phyloP scores from a whole-genome alignment of 2,797 vertebrate species.

The Gymnoscopelus braueri region DNA sequence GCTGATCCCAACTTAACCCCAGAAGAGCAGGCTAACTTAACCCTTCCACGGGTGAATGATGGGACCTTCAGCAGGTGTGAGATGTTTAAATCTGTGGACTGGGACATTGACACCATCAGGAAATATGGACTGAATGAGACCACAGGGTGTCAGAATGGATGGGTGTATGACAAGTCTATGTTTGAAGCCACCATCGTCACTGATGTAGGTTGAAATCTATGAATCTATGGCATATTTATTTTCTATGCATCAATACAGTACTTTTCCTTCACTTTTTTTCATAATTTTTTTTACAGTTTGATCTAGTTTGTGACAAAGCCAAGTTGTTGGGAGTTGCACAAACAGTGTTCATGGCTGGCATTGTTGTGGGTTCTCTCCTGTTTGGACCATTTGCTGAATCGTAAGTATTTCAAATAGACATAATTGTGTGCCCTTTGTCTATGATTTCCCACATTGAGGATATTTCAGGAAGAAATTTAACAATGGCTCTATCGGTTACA shows the following conservation, averaged over 20 bases:
- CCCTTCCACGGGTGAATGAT: constrained; percentile 70
- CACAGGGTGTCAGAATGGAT: constrained; percentile 76
- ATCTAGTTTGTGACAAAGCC: constrained; percentile 80
- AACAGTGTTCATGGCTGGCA: constrained; percentile 75
- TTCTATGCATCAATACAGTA: no score
- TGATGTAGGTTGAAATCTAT: constrained; percentile 76
- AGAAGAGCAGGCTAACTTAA: constrained; percentile 83
- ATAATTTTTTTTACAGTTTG: constrained; percentile 69
- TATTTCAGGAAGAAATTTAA: no score
- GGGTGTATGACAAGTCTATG: constrained; percentile 77
- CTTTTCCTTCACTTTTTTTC: background rate
- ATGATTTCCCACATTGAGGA: no score
- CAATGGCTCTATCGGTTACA: constrained; percentile 44
- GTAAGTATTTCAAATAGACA: constrained; percentile 38
- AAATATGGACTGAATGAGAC: constrained; percentile 78
- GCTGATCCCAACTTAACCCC: constrained; percentile 72
- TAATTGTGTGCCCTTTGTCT: no score
- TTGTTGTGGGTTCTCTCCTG: constrained; percentile 74
- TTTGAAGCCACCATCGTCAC: constrained; percentile 73
- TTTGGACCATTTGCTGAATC: constrained; percentile 83
- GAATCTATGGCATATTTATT: no score
- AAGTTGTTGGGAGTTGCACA: constrained; percentile 72
- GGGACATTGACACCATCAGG: constrained; percentile 77
- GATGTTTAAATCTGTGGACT: constrained; percentile 82
- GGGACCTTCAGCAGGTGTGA: constrained; percentile 81